Evolutionary conservation across 2,113 vertebrate genomes (phyloP), one percentile per base, ranked within the genome.

Genomic region (Oryzias celebensis): DNA sequence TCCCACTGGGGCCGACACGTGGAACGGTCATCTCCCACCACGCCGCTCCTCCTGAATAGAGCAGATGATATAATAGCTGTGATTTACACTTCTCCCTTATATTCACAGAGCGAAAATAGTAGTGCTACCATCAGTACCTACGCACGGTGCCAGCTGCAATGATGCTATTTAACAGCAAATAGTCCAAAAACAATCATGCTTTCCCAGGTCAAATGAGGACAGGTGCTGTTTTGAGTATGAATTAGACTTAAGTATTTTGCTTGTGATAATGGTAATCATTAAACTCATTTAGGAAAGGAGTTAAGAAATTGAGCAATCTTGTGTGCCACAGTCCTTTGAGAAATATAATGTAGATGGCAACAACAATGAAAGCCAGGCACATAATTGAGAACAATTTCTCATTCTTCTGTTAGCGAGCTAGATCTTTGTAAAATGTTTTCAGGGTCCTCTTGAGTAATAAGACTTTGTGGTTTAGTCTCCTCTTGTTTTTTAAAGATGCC

Each of bases 401-500:
- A 75, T 75, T 77, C 50, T 68, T 28, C 56, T 61, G 58, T 65
- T 71, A n/a, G 13, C 7, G 0, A 71, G 73, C 46, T 22, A 63
- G 70, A 74, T 85, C 77, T 83, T 71, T 78, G 46, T 77, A 42
- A 76, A 70, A 77, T 71, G 71, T 78, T 72, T 83, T 73, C 75
- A 28, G 68, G 66, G 74, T 65, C 52, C 72, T 79, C 76, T 62
- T 52, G 76, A 69, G 81, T 77, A 69, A 73, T 65, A 36, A 42
- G 49, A 52, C 70, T 71, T 67, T 12, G 51, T 42, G 77, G 77
- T 65, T 64, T 68, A 76, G 71, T 78, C 76, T 73, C 70, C 58
- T 58, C 70, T 68, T 77, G 65, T 76, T 88, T 87, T 52, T 81
- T 75, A 84, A 88, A 86, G 86, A 85, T 49, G 59, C 77, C 81